phyloP scores from a whole-genome alignment of 2,797 vertebrate genomes.

The Urocyon cinereoargenteus region DNA sequence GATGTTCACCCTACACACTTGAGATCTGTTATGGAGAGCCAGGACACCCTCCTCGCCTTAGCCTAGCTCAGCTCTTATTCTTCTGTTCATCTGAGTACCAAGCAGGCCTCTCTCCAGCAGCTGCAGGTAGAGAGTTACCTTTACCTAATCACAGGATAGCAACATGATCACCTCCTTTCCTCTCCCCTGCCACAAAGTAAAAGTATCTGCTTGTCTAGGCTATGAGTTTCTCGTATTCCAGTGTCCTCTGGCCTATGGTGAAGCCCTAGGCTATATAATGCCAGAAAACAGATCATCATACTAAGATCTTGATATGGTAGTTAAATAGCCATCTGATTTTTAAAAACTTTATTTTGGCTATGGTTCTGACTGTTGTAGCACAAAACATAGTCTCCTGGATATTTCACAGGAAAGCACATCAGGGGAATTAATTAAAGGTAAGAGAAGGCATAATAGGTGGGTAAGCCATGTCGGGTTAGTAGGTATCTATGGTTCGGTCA shows the following conservation, averaged over 20 bases:
- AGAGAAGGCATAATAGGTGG: neutral
- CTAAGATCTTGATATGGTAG: neutral
- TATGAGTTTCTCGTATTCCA: neutral
- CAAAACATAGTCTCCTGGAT: neutral
- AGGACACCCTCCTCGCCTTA: neutral
- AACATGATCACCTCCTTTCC: neutral
- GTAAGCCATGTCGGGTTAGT: neutral
- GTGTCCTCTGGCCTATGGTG: neutral
- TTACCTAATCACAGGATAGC: neutral
- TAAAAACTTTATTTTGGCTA: neutral
- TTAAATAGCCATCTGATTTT: neutral
- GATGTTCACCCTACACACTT: neutral
- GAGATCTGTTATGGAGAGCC: neutral
- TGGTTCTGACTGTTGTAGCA: neutral
- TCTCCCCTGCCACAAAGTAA: neutral
- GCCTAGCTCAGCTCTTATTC: neutral
- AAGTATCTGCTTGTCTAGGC: neutral
- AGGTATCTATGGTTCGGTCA: neutral
- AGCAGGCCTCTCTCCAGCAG: neutral
- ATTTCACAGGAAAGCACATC: neutral
- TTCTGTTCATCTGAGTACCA: neutral
- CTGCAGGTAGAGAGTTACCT: neutral
- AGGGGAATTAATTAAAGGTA: neutral
- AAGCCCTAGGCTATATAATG: neutral
- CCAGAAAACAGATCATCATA: neutral